Percentiles rank a stretch among this genome's conserved stretches.
phyloP scores from a whole-genome alignment of 2,113 vertebrate genomes.

The Chinchilla lanigera region DNA sequence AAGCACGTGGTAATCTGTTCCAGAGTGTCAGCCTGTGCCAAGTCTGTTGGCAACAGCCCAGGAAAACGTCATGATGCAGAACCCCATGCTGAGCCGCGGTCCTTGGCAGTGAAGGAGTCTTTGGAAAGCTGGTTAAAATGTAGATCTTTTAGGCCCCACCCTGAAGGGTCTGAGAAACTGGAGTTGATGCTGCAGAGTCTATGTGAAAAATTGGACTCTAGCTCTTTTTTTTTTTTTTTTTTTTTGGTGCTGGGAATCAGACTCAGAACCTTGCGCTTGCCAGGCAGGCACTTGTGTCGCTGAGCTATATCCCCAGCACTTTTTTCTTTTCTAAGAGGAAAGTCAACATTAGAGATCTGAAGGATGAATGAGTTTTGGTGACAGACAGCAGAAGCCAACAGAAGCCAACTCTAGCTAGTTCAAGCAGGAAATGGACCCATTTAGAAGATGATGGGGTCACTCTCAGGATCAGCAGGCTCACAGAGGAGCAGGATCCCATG shows the following conservation, averaged over 20 bases:
- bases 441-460: neutral
- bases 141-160: neutral
- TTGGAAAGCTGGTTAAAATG: neutral
- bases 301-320: no score
- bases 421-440: neutral
- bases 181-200: neutral
- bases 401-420: neutral
- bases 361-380: neutral
- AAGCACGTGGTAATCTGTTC: neutral
- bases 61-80: neutral
- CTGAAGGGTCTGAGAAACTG: neutral
- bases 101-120: neutral
- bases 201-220: neutral
- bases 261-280: no score
- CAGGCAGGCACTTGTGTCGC: no score
- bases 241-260: neutral
- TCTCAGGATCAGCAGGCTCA: neutral
- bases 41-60: fast-evolving
- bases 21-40: no score
- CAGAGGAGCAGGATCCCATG: neutral
- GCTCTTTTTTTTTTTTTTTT: neutral
- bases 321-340: neutral
- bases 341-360: neutral
- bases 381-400: neutral
- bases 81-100: fast-evolving